Percentiles rank a stretch among this genome's conserved stretches.
phyloP scores from a whole-genome alignment of 2,797 vertebrate species.

The Falco berigora region DNA sequence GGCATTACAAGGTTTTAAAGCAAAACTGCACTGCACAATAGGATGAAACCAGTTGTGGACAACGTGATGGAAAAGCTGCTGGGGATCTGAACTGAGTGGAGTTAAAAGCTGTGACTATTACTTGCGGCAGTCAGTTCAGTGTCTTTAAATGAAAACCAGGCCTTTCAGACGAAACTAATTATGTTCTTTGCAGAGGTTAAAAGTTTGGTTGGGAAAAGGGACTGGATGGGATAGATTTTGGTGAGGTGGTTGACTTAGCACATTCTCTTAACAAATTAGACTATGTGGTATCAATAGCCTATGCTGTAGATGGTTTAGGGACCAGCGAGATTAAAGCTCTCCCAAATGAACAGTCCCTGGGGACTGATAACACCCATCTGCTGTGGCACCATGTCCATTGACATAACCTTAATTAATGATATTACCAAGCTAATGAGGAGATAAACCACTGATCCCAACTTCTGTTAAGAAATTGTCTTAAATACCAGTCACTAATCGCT shows the following conservation, averaged over 20 bases:
- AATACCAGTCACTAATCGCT: slow-evolving; percentile 32
- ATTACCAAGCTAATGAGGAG: slow-evolving; percentile 40
- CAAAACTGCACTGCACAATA: background rate
- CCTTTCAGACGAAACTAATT: background rate
- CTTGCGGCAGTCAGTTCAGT: background rate
- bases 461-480: slow-evolving; percentile 60
- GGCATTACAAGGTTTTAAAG: background rate
- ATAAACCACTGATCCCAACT: slow-evolving; percentile 30
- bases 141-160: background rate
- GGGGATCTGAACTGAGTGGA: background rate
- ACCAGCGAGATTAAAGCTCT: background rate
- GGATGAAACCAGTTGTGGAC: background rate
- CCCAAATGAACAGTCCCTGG: background rate
- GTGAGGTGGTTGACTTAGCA: background rate
- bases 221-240: background rate
- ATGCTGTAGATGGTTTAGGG: background rate
- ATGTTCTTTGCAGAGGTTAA: background rate
- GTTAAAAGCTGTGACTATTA: background rate
- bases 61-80: background rate
- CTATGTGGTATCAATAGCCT: background rate
- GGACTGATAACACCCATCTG: background rate
- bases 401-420: slow-evolving; percentile 37
- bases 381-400: slow-evolving; percentile 30
- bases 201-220: background rate
- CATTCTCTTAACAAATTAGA: background rate